Evolutionary conservation across 1,140 invertebrate species (phyloP), one percentile per base, ranked within the genome.

Genomic region (Brachionus koreanus): DNA sequence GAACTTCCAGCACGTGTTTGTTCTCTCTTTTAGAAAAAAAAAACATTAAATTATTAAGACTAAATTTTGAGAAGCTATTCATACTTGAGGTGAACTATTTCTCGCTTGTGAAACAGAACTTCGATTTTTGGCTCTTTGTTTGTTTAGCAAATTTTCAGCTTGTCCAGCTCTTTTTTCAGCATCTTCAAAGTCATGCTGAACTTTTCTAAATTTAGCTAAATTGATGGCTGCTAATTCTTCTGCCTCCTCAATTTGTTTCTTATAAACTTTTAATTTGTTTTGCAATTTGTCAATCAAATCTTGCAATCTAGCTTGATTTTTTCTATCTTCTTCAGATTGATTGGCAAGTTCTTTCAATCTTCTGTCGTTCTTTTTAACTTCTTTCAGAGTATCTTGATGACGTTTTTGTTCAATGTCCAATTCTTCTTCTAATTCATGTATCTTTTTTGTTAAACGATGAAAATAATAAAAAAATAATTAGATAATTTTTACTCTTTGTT

Each of bases 241-340:
- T 84, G 96, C 96, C 89, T 98, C 97, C 87, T 98, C 97, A 86
- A 98, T 97, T 91, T 98, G 96, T 90, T 95, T 94, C 93, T 98
- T 98, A 93, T 98, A 98, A 84, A 94, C 95, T 92, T 98, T 98
- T 91, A 98, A 97, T 92, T 98, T 99, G 90, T 95, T 93, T 91
- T 98, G 96, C 72, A 98, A 92, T 92, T 98, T 98, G 91, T 98
- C 97, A 85, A 98, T 95, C 84, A 98, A 92, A 90, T 98, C 96
- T 90, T 97, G 95, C 92, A 97, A 95, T 86, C 95, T 93, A 88
- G 97, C 95, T 90, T 97, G 95, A 91, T 96, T 97, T 92, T 98
- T 97, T 89, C 94, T 93, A 90, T 98, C 95, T 88, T 98, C 96
- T 86, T 98, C 96, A 83, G 93, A 93, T 90, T 95, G 92, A 94